These are phyloP conservation scores for Tolypeutes matacus DNA, from an alignment of 2,797 vertebrate genomes.

Conservation along the genomic window DNA sequence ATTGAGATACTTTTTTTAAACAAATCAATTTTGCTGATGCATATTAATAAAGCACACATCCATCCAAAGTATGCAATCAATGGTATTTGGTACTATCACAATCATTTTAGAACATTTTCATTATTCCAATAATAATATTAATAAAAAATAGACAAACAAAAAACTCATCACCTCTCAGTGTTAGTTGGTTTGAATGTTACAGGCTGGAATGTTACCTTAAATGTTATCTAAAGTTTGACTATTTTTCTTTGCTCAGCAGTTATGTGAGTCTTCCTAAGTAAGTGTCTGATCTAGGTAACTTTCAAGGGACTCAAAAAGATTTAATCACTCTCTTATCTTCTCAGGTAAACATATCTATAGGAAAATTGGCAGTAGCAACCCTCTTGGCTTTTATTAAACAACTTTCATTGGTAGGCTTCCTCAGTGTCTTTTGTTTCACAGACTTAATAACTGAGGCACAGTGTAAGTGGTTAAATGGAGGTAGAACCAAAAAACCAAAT, in stretches of 20 bases:
- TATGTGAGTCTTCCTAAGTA: not conserved
- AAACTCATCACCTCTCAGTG: too few relatives aligned
- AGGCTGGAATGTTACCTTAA: not conserved
- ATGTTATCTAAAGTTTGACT: not conserved
- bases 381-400: not conserved
- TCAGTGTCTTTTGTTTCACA: not conserved
- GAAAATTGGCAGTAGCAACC: not conserved
- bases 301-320: not conserved
- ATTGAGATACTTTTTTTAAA: not conserved
- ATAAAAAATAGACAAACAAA: too few relatives aligned
- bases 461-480: not conserved
- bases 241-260: conserved; percentile 20
- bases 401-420: not conserved
- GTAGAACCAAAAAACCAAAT: not conserved
- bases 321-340: not conserved
- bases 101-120: too few relatives aligned
- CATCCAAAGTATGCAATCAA: not conserved
- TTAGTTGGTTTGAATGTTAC: not conserved
- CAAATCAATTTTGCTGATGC: too few relatives aligned
- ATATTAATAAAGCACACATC: not conserved
- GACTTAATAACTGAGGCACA: not conserved
- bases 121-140: too few relatives aligned
- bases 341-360: not conserved
- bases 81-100: too few relatives aligned
- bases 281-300: not conserved